phyloP scores from a whole-genome alignment of 2,888 invertebrate species.

The Drosophila neonasuta region DNA sequence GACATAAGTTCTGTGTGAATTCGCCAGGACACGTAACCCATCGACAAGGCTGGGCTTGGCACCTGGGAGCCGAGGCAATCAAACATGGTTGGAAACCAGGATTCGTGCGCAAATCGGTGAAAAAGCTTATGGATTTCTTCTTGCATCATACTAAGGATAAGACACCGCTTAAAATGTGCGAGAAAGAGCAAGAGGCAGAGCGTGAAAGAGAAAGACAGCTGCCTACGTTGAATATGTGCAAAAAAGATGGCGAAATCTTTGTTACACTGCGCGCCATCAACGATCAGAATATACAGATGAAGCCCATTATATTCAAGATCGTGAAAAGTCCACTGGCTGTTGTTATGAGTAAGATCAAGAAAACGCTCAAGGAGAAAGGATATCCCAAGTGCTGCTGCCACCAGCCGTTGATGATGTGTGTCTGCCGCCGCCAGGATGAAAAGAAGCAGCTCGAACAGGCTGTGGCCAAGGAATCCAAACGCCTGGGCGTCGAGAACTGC shows the following conservation, averaged over 20 bases:
- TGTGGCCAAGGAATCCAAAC: constrained; percentile 83
- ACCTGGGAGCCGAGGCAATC: constrained; percentile 47
- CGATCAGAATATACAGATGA: constrained; percentile 57
- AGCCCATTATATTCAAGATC: constrained; percentile 87
- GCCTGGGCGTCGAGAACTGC: constrained; percentile 59
- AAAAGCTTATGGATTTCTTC: constrained; percentile 79
- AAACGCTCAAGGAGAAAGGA: constrained; percentile 83
- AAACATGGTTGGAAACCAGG: constrained; percentile 80
- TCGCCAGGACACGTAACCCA: constrained; percentile 83
- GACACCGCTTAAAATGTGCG: constrained; percentile 51
- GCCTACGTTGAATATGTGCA: constrained; percentile 85
- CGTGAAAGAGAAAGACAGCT: constrained; percentile 73
- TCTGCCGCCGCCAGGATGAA: constrained; percentile 71
- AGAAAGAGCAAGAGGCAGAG: constrained; percentile 75
- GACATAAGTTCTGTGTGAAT: constrained; percentile 48
- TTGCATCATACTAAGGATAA: constrained; percentile 68
- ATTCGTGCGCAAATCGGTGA: constrained; percentile 75
- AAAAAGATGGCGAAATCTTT: constrained; percentile 86
- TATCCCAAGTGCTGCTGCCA: constrained; percentile 84
- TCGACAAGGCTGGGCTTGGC: constrained; percentile 88
- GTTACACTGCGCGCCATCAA: constrained; percentile 82
- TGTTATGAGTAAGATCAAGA: constrained; percentile 83
- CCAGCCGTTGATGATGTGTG: constrained; percentile 81
- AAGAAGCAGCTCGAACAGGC: constrained; percentile 83
- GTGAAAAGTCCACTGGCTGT: constrained; percentile 84